Conservation (phyloP, 2,888 invertebrate species). For the Thymelicus lineola region DNA sequence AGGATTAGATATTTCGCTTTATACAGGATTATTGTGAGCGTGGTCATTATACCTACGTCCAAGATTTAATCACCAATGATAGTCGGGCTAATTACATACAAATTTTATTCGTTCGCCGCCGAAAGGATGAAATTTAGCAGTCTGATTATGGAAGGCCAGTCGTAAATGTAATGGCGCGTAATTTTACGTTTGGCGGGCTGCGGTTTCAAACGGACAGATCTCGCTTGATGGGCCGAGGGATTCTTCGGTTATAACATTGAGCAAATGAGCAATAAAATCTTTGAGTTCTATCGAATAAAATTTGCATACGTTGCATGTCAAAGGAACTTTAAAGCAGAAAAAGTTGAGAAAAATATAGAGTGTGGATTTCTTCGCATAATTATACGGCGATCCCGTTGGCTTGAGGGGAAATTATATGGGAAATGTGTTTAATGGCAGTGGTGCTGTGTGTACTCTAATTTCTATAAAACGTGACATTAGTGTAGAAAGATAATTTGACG, state of each 20-base stretch:
- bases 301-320: slow-evolving; percentile 8
- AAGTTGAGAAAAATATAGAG: not conserved
- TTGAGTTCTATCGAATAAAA: slow-evolving; percentile 7
- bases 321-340: slow-evolving; percentile 3
- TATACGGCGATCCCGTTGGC: not conserved
- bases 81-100: slow-evolving; percentile 38
- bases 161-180: slow-evolving; percentile 39
- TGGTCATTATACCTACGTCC: slow-evolving; percentile 28
- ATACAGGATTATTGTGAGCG: slow-evolving; percentile 28
- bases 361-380: slow-evolving; percentile 7
- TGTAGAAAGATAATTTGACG: slow-evolving; percentile 28
- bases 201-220: slow-evolving; percentile 32
- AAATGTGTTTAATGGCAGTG: slow-evolving; percentile 15
- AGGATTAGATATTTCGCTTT: slow-evolving; percentile 34
- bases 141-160: slow-evolving; percentile 38
- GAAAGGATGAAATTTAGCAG: slow-evolving; percentile 39
- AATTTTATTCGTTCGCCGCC: slow-evolving; percentile 38
- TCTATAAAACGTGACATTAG: slow-evolving; percentile 20
- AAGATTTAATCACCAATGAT: slow-evolving; percentile 36
- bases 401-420: slow-evolving; percentile 22
- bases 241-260: slow-evolving; percentile 18
- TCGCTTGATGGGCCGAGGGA: slow-evolving; percentile 20
- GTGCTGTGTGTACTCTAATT: slow-evolving; percentile 10
- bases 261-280: slow-evolving; percentile 24
- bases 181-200: slow-evolving; percentile 38